Conservation (phyloP, 2,888 invertebrate species). For the Lochmaea crataegi region DNA sequence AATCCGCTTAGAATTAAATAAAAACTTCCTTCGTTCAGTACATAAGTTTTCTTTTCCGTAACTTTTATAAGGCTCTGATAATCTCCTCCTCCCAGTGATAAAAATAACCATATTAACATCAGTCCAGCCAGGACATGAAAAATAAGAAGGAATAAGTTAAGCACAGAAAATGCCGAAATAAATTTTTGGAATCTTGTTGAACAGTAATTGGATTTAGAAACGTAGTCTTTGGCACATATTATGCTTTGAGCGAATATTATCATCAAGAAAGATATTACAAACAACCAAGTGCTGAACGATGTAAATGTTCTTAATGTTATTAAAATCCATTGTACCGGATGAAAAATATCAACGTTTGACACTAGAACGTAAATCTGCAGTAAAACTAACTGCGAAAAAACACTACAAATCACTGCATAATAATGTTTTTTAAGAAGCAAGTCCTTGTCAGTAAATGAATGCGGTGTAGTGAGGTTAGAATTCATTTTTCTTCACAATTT, state of each 20-base stretch:
- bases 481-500: constrained; percentile 40
- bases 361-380: constrained; percentile 63
- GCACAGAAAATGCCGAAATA: constrained; percentile 71
- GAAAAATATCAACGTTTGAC: constrained; percentile 73
- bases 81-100: constrained; percentile 72
- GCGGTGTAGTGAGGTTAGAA: constrained; percentile 44
- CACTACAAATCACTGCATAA: constrained; percentile 62
- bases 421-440: constrained; percentile 70
- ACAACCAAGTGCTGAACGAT: constrained; percentile 74
- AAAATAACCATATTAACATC: constrained; percentile 76
- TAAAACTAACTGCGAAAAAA: constrained; percentile 59
- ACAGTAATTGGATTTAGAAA: constrained; percentile 71
- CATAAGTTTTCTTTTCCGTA: constrained; percentile 67
- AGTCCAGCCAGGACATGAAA: constrained; percentile 75
- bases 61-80: constrained; percentile 68
- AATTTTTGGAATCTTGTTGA: constrained; percentile 77
- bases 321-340: constrained; percentile 75
- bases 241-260: constrained; percentile 79
- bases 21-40: constrained; percentile 75
- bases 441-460: constrained; percentile 69
- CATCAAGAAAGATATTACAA: constrained; percentile 72
- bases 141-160: constrained; percentile 69
- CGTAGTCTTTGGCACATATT: constrained; percentile 77
- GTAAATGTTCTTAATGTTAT: constrained; percentile 71
- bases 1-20: constrained; percentile 77